Percentiles rank a stretch among this genome's conserved stretches.
Conservation (phyloP, 1,140 invertebrate genomes). For the Batillaria attramentaria region DNA sequence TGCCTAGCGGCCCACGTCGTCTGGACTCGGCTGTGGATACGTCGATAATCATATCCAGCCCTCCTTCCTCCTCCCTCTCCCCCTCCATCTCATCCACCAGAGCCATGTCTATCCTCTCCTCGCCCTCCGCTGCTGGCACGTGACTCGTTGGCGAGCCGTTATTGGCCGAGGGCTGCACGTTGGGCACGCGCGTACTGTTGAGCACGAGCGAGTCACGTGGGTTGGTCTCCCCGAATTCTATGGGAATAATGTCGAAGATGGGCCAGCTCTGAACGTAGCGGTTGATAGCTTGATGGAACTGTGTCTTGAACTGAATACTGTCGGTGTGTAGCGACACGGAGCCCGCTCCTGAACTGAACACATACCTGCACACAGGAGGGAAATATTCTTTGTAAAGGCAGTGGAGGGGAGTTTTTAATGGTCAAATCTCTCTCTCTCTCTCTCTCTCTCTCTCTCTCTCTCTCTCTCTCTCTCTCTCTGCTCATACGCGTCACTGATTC, state of each 20-base stretch:
- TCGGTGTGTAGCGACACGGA: slow-evolving; percentile 39
- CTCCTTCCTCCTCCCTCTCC: slow-evolving; percentile 2
- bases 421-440: too few species aligned
- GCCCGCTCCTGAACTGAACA: slow-evolving; percentile 40
- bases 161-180: background rate
- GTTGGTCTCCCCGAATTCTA: slow-evolving; percentile 10
- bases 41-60: slow-evolving; percentile 37
- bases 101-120: background rate
- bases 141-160: background rate
- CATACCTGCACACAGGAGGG: too few species aligned
- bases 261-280: slow-evolving; percentile 51
- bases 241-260: slow-evolving; percentile 49
- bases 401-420: too few species aligned
- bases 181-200: background rate
- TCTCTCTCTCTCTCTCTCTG: too few species aligned
- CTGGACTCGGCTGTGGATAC: slow-evolving; percentile 28
- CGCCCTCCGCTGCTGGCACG: background rate
- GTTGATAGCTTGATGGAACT: slow-evolving; percentile 48
- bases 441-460: too few species aligned
- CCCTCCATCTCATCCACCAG: background rate
- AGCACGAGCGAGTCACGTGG: background rate
- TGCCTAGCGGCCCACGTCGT: background rate
- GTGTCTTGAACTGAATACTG: slow-evolving; percentile 52
- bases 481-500: too few species aligned
- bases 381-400: too few species aligned